Evolutionary conservation across 2,113 vertebrate species (phyloP).

Genomic region (Triplophysa siluroides): DNA sequence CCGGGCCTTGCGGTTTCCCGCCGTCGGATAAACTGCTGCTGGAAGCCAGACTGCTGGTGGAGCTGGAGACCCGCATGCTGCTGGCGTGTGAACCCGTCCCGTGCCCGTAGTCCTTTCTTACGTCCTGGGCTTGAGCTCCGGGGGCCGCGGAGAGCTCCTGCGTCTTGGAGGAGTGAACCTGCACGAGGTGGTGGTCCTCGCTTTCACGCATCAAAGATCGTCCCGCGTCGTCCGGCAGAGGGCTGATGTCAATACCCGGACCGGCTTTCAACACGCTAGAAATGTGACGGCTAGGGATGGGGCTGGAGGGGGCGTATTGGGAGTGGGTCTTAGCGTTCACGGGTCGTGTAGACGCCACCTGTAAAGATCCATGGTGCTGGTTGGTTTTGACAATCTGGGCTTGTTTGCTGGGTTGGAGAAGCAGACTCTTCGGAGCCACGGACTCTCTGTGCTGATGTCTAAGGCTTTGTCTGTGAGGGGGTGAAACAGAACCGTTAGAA

Average conservation of each 20-base stretch:
- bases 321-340: constrained; percentile 66
- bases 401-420: constrained; percentile 88
- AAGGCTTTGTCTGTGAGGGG: constrained; percentile 72
- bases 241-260: constrained; percentile 76
- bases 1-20: constrained; percentile 79
- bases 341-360: constrained; percentile 60
- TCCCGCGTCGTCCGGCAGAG: constrained; percentile 61
- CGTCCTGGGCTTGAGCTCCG: constrained; percentile 62
- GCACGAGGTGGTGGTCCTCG: constrained; percentile 61
- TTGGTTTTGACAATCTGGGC: constrained; percentile 97
- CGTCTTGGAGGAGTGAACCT: constrained; percentile 68
- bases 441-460: constrained; percentile 74
- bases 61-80: constrained; percentile 80
- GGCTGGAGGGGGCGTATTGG: constrained; percentile 83
- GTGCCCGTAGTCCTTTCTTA: constrained; percentile 56
- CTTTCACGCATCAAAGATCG: constrained; percentile 59
- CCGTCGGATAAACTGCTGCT: constrained; percentile 83
- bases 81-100: constrained; percentile 64
- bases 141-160: constrained; percentile 62
- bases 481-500: constrained; percentile 65
- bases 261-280: constrained; percentile 68
- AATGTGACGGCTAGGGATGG: constrained; percentile 76
- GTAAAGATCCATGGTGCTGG: constrained; percentile 84
- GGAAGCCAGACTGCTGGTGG: constrained; percentile 83
- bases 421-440: constrained; percentile 77